Evolutionary conservation across 2,113 vertebrate genomes (phyloP), one percentile per base, ranked within the genome.

Genomic region (Vulpes ferrilata): DNA sequence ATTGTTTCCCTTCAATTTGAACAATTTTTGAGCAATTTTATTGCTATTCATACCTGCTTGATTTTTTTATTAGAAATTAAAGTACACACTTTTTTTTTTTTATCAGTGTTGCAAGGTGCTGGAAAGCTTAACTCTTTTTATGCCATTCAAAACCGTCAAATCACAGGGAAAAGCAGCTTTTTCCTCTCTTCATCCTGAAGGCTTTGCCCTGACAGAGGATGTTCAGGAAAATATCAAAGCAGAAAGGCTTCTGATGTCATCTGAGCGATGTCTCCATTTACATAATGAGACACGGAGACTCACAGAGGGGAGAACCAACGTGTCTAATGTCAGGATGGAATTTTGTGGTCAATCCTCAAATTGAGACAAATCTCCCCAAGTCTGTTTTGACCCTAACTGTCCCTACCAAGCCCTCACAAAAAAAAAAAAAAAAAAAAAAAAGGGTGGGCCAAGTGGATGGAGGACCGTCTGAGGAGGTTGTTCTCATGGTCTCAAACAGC

Each of bases 1-100:
- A 98, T 98, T 98, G 98, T 99, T 98, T 99, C 98, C 98, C 98
- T 98, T 99, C 98, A 98, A 98, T 98, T 98, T 98, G 98, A 99
- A 98, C 98, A 98, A 93, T 95, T 98, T 99, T 98, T 98, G 98
- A 98, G 98, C 98, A 98, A 98, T 98, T 99, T 98, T 98, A 99
- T 98, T 98, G 98, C 98, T 98, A 98, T 99, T 99, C 99, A 99
- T 98, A 98, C 98, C 97, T 98, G 95, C 97, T 97, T 93, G 97
- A 97, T 96, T 98, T 99, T 98, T 98, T 98, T 98, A 99, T 98
- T 98, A 98, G 98, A 98, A 98, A 98, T 98, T 98, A 98, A 99
- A 99, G 98, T 98, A 97, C 97, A 95, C 98, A 96, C 80, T 32
- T 97, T 98, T 95, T 98, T 98, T 94, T 97, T 97, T 91, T 98